Percentiles rank a stretch among this genome's conserved stretches.
Evolutionary conservation across 2,113 vertebrate genomes (phyloP).

Genomic region (Rhinolophus sinicus): DNA sequence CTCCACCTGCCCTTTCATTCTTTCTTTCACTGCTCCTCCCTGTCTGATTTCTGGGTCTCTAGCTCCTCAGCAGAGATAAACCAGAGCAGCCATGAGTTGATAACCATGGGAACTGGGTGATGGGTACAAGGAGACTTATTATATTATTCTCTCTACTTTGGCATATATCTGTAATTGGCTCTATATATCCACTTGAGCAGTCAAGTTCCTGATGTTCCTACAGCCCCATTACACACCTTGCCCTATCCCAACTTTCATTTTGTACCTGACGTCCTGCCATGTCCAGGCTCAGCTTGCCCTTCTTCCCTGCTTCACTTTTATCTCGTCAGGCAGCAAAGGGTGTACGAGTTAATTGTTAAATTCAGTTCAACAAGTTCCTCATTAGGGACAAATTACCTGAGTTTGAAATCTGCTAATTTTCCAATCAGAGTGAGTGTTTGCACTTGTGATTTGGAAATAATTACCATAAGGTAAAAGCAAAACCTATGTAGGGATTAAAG

Average conservation of each 20-base stretch:
- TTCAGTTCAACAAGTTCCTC: conserved; percentile 91
- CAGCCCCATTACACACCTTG: conserved; percentile 47
- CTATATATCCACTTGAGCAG: not conserved
- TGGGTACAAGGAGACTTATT: not conserved
- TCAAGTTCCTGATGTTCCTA: conserved; percentile 36
- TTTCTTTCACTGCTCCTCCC: not conserved
- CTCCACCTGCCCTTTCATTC: not conserved
- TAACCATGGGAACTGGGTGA: not conserved
- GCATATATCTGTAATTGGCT: not conserved
- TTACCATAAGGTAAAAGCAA: conserved; percentile 88
- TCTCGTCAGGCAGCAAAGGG: conserved; percentile 81
- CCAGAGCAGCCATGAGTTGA: not conserved
- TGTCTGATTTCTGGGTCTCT: not conserved
- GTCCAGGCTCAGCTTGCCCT: not conserved
- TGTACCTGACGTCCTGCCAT: not conserved
- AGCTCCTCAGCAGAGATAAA: not conserved
- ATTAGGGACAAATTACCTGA: conserved; percentile 89
- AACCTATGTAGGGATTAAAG: conserved; percentile 84
- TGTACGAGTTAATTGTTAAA: conserved; percentile 89
- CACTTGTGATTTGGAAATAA: conserved; percentile 91
- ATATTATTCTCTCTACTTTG: not conserved
- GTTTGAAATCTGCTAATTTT: conserved; percentile 91
- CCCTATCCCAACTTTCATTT: not conserved
- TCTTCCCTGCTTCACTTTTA: not conserved
- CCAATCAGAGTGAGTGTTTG: conserved; percentile 91